Base-by-base conservation (phyloP, 2,888 invertebrate species). In the Pseudanteris insignis region DNA sequence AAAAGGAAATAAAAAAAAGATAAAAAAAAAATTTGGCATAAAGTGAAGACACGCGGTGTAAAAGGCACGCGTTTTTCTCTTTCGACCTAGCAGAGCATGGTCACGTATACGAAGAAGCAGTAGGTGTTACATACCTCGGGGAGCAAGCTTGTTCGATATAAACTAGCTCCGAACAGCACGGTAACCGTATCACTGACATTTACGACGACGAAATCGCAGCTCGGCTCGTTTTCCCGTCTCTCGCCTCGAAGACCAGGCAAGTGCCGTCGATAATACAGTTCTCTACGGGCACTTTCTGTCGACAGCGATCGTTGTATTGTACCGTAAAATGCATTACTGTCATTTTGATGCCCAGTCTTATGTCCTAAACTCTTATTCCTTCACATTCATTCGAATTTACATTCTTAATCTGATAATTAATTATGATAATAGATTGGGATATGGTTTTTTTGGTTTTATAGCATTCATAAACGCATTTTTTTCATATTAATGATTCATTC, bases 141-240 rank as follows among this genome's bases (percentile, higher is more conserved):
- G 79, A 80, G 77, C 76, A 78, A 78, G 74, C 78, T 75, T 74
- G 76, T 79, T 77, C 77, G 76, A 78, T 79, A 79, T 80, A 79
- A 79, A 77, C 76, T 72, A 77, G 75, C 76, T 69, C 75, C 71
- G 74, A 79, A 78, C 76, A 78, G 78, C 78, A 74, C 77, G 77
- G 79, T 79, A 79, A 80, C 77, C 79, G 78, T 79, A 80, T 79
- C 78, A 77, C 75, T 79, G 79, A 80, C 79, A 79, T 79, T 80
- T 80, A 80, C 79, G 79, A 79, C 76, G 74, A 76, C 77, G 78
- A 79, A 80, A 80, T 80, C 79, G 79, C 77, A 73, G 79, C 77
- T 77, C 67, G 71, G 75, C 75, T 78, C 78, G 79, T 79, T 79
- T 79, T 73, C 74, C 73, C 73, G 72, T 68, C 44, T 67, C 62